Evolutionary conservation across 2,888 invertebrate species (phyloP).

Genomic region (Drosophila crucigera): DNA sequence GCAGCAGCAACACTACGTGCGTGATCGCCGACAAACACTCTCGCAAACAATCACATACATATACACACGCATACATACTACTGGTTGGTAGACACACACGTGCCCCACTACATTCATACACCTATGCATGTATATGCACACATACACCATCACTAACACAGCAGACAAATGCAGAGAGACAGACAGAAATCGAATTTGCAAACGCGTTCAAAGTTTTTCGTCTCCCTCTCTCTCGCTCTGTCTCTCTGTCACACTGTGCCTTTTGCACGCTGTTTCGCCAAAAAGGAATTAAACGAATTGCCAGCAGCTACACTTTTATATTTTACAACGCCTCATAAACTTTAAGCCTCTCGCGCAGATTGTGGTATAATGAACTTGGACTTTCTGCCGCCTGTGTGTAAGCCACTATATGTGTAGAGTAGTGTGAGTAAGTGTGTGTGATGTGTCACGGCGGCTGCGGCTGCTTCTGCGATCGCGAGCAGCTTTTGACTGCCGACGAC

Average conservation of each 20-base stretch:
- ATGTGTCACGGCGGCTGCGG: slow-evolving; percentile 61
- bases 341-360: slow-evolving; percentile 65
- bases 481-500: slow-evolving; percentile 68
- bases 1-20: slow-evolving; percentile 59
- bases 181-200: slow-evolving; percentile 66
- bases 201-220: slow-evolving; percentile 62
- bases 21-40: slow-evolving; percentile 66
- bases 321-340: slow-evolving; percentile 75
- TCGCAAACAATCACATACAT: slow-evolving; percentile 53
- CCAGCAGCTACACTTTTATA: slow-evolving; percentile 49
- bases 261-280: slow-evolving; percentile 50
- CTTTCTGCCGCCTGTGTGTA: slow-evolving; percentile 50
- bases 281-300: slow-evolving; percentile 68
- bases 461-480: slow-evolving; percentile 66
- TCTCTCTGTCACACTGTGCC: slow-evolving; percentile 17
- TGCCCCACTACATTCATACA: slow-evolving; percentile 83
- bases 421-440: slow-evolving; percentile 23
- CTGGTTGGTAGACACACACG: slow-evolving; percentile 76
- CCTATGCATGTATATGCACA: slow-evolving; percentile 19
- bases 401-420: slow-evolving; percentile 23
- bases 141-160: slow-evolving; percentile 25
- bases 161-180: slow-evolving; percentile 22
- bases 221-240: slow-evolving; percentile 31
- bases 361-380: slow-evolving; percentile 71
- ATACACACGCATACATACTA: slow-evolving; percentile 40